These are phyloP conservation scores for Tolmerus cingulatus DNA, from an alignment of 2,888 invertebrate genomes.

Conservation along the genomic window DNA sequence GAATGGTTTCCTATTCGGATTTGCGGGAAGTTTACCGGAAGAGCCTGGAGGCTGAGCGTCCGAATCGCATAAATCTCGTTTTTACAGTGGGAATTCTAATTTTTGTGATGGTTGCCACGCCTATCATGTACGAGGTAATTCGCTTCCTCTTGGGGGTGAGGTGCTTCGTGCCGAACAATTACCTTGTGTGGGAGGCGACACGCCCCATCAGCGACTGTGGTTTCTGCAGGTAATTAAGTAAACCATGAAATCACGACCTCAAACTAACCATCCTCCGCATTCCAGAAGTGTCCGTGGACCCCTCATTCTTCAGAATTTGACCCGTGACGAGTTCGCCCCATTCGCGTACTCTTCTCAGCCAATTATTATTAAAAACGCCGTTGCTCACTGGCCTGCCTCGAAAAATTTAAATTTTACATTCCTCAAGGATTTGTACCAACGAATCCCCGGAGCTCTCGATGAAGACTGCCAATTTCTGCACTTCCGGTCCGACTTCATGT, in stretches of 20 bases:
- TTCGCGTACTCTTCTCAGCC: slow-evolving; percentile 83
- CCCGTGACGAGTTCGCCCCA: slow-evolving; percentile 72
- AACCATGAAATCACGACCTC: neutral
- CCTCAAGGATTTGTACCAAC: slow-evolving; percentile 75
- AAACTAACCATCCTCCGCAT: neutral
- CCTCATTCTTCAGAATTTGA: slow-evolving; percentile 73
- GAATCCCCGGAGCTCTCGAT: slow-evolving; percentile 74
- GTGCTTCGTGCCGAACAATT: slow-evolving; percentile 84
- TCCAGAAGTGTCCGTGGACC: slow-evolving; percentile 71
- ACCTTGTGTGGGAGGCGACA: slow-evolving; percentile 86
- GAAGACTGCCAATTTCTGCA: slow-evolving; percentile 88
- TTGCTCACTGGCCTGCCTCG: slow-evolving; percentile 79
- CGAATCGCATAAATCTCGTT: slow-evolving; percentile 57
- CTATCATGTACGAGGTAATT: slow-evolving; percentile 59
- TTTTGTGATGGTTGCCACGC: slow-evolving; percentile 60
- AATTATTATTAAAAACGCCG: slow-evolving; percentile 79
- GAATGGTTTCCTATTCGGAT: slow-evolving; percentile 57
- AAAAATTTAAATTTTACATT: slow-evolving; percentile 72
- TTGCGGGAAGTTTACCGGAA: slow-evolving; percentile 59
- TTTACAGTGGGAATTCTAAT: slow-evolving; percentile 57
- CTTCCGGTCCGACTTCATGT: slow-evolving; percentile 82
- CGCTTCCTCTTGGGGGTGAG: slow-evolving; percentile 68
- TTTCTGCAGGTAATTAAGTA: slow-evolving; percentile 68
- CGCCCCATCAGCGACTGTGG: slow-evolving; percentile 83
- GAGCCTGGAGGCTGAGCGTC: slow-evolving; percentile 55